Base-by-base conservation (phyloP, 2,888 invertebrate genomes). In the Dasypogon diadema region DNA sequence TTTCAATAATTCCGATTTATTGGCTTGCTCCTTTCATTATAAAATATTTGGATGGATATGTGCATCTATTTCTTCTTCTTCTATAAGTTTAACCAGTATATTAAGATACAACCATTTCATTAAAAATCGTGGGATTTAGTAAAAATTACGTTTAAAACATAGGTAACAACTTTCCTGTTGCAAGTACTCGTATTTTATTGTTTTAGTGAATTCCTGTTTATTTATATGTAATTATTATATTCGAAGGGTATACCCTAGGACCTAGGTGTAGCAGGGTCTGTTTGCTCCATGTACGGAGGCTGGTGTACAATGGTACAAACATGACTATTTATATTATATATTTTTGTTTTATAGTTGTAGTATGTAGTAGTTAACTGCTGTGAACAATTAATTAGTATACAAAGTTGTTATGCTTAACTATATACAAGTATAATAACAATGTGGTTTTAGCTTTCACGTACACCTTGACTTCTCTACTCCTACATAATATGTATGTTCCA, bases 1-100 rank as follows among this genome's bases (percentile, higher is more conserved):
- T 12, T 24, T 48, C 48, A 65, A 21, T 37, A 37, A 24, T 65
- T 63, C 24, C 22, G 48, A 24, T 22, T 65, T 65, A 22, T 46
- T 42, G 22, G 4, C 21, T 56, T 24, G 12, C 24, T 51, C 18
- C 14, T 51, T 16, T 51, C 16, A 46, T 65, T 48, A 42, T 46
- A 70, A 70, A 70, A 70, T 70, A 54, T 54, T n/a, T 70, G 70
- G 70, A 70, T 54, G 70, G 54, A 70, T 70, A 70, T 70, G 70
- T 70, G 34, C 70, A 24, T 65, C 37, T 60, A 60, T 60, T 63
- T 37, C 22, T 46, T 65, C 42, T 12, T 42, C n/a, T n/a, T 42
- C 46, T 65, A 65, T 46, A 48, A 48, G 48, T 65, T 65, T 65
- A 65, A 65, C 48, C 46, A 65, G 24, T 46, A 60, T 16, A 37